Base-by-base conservation (phyloP, 2,113 vertebrate genomes). In the Catharus fuscescens region DNA sequence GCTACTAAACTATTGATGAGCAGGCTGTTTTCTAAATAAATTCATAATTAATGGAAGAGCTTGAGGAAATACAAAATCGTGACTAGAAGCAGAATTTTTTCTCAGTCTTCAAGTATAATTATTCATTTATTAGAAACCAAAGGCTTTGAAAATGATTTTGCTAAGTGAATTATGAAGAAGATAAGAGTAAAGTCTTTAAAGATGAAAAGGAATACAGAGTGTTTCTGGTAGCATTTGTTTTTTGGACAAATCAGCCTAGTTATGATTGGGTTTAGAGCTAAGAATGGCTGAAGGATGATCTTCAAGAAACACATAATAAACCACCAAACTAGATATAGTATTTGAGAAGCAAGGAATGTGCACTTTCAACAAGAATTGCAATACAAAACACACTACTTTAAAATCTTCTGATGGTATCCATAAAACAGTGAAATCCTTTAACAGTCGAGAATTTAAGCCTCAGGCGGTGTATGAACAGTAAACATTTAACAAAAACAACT, bases 11-110 rank as follows among this genome's bases (percentile, higher is more conserved):
- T 92, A 65, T 81, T 91, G 54, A 94, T 73, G 82, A 93, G 28
- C 70, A 72, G 45, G 17, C 44, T 95, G 29, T 86, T 94, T 95
- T 85, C 74, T 92, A 92, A 94, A 89, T 94, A 96, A 95, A 87
- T 88, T 92, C 60, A 42, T 93, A 92, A 84, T 40, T 92, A 93
- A 91, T 65, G 54, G n/a, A 88, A 81, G 40, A 84, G n/a, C 61
- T 87, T 70, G 52, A 95, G 72, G 25, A 93, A 29, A 18, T 87
- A 90, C 6, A 59, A 93, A 95, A 95, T 64, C 53, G 45, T 86
- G 59, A 93, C 31, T 21, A 48, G 42, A 48, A 74, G 86, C 28
- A 91, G 9, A 90, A 9, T 74, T 82, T 66, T 54, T 60, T 72
- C 42, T 82, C 29, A 52, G 3, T 74, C 20, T 70, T n/a, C 16